Percentiles rank a stretch among this genome's conserved stretches.
phyloP scores from a whole-genome alignment of 2,797 vertebrate species.

The Mycteria americana region DNA sequence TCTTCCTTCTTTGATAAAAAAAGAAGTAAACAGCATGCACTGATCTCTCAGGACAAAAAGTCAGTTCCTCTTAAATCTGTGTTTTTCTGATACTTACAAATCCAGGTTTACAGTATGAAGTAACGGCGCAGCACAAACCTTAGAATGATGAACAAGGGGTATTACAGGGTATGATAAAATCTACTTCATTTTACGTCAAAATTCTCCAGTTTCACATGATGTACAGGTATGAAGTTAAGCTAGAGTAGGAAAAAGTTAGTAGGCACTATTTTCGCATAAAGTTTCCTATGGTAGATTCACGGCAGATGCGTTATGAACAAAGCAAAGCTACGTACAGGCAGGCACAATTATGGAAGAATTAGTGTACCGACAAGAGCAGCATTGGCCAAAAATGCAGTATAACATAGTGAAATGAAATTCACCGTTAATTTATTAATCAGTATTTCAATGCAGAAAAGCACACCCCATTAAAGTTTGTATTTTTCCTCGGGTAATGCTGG shows the following conservation, averaged over 20 bases:
- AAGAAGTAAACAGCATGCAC: background rate
- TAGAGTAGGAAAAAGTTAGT: background rate
- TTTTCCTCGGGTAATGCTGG: background rate
- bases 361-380: background rate
- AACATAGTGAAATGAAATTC: background rate
- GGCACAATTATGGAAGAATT: background rate
- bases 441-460: background rate
- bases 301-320: background rate
- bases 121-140: background rate
- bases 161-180: background rate
- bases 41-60: background rate
- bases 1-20: background rate
- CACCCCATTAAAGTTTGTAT: background rate
- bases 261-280: background rate
- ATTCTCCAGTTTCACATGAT: background rate
- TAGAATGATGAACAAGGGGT: accelerated
- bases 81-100: background rate
- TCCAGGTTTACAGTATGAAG: background rate
- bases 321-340: background rate
- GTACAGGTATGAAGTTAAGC: background rate
- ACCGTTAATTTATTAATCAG: background rate
- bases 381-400: background rate
- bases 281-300: background rate
- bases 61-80: background rate
- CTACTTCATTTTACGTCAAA: background rate